Conservation (phyloP, 2,888 invertebrate species). For the Acrobasis suavella region DNA sequence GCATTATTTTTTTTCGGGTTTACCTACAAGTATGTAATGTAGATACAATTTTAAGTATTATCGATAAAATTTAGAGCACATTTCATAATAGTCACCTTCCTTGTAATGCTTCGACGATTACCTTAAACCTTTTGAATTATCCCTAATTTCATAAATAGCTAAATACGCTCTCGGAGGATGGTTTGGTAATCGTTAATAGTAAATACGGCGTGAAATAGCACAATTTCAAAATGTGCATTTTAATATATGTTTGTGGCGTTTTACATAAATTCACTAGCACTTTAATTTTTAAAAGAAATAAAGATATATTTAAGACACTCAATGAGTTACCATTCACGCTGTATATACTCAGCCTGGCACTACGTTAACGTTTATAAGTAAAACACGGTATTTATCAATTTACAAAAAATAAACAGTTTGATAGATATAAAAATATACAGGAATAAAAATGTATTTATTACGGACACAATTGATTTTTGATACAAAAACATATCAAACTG, state of each 20-base stretch:
- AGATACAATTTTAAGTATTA: too few species aligned
- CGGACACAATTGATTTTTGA: too few species aligned
- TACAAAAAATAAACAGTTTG: not conserved
- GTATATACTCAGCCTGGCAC: not conserved
- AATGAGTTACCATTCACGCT: not conserved
- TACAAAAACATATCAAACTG: not conserved
- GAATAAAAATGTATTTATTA: too few species aligned
- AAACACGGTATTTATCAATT: not conserved
- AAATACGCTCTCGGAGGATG: not conserved
- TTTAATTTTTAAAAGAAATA: too few species aligned
- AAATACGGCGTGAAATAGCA: not conserved
- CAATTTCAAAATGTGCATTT: not conserved
- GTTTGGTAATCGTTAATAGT: not conserved
- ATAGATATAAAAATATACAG: too few species aligned
- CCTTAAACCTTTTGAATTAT: not conserved
- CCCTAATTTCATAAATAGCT: not conserved
- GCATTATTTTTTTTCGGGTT: too few species aligned
- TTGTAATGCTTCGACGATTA: not conserved
- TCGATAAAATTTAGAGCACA: not conserved
- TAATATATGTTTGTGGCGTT: too few species aligned
- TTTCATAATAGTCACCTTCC: not conserved
- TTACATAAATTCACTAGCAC: too few species aligned
- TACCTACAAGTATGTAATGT: too few species aligned
- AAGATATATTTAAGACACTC: too few species aligned
- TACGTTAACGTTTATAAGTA: constrained; percentile 3